Conservation (phyloP, 2,888 invertebrate species). For the Eupeodes luniger region DNA sequence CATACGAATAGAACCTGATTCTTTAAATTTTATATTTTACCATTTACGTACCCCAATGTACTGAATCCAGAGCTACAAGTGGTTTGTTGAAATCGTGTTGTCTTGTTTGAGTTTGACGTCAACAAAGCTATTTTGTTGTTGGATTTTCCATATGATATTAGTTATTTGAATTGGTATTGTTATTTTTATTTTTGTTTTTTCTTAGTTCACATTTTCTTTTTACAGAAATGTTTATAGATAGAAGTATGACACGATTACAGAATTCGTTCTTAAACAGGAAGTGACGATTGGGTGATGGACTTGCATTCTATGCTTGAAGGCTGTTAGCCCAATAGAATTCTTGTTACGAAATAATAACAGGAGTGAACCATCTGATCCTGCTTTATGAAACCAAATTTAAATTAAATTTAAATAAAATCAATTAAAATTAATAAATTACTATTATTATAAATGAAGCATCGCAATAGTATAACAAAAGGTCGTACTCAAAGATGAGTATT, state of each 20-base stretch:
- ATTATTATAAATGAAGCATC: too few species aligned
- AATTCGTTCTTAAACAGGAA: slow-evolving; percentile 45
- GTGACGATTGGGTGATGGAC: slow-evolving; percentile 58
- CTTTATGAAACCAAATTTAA: too few species aligned
- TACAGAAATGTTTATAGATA: not conserved
- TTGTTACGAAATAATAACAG: too few species aligned
- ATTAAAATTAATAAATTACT: too few species aligned
- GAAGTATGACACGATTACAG: not conserved
- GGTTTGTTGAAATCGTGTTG: not conserved
- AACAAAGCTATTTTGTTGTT: not conserved
- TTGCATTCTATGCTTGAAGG: too few species aligned
- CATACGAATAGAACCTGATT: too few species aligned
- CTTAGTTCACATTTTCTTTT: slow-evolving; percentile 49
- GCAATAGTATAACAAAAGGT: too few species aligned
- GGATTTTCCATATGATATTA: not conserved
- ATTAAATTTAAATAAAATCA: too few species aligned
- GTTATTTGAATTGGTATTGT: not conserved
- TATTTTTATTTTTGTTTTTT: not conserved
- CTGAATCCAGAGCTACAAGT: not conserved
- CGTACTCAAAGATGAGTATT: too few species aligned
- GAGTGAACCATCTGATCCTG: too few species aligned
- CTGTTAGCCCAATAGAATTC: too few species aligned
- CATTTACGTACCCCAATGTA: not conserved
- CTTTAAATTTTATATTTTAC: not conserved
- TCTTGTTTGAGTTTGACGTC: not conserved